Base-by-base conservation (phyloP, 2,113 vertebrate genomes). In the Peromyscus californicus region DNA sequence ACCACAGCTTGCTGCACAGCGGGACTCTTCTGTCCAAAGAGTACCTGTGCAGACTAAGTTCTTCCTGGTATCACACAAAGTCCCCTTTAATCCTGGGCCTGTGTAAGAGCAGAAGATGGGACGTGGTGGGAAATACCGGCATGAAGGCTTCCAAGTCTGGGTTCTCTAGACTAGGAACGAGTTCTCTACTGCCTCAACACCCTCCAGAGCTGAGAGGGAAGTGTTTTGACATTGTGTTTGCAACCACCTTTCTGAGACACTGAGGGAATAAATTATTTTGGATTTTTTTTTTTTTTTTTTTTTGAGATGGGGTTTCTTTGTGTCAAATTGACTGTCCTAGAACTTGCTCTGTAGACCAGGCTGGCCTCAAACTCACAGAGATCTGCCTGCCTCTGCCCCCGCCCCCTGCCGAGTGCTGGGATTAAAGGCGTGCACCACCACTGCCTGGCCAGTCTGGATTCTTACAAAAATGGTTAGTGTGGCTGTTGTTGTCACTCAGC, bases 231-330 rank as follows among this genome's bases (percentile, higher is more conserved):
- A 29, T 76, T 90, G 70, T 39, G 59, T 92, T 87, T 91, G 45
- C 91, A 92, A 90, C 82, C 79, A 0, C 70, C 69, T 95, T 87
- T 93, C 91, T 87, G 65, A 93, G 94, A 88, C 94, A 92, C 75
- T 31, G 4, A 83, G n/a, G 80, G 84, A 78, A 93, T 92, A 59
- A 69, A 79, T 69, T 83, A 31, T 92, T 57, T 48, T 70, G 21
- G 65, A 80, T 17, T 79, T n/a, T 36, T 70, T 70, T 36, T 17
- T 70, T 16, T n/a, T n/a, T n/a, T n/a, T 70, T 70, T 17, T 36
- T 69, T 70, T n/a, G 7, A 70, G 33, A 8, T 8, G 6, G 33
- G 69, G 33, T 70, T 70, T 70, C 69, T 69, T 6, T 69, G 67
- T 31, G 63, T 65, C 26, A 12, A 29, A 4, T 67, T 67, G 12